Base-by-base conservation (phyloP, 2,888 invertebrate genomes). In the Sipha maydis region DNA sequence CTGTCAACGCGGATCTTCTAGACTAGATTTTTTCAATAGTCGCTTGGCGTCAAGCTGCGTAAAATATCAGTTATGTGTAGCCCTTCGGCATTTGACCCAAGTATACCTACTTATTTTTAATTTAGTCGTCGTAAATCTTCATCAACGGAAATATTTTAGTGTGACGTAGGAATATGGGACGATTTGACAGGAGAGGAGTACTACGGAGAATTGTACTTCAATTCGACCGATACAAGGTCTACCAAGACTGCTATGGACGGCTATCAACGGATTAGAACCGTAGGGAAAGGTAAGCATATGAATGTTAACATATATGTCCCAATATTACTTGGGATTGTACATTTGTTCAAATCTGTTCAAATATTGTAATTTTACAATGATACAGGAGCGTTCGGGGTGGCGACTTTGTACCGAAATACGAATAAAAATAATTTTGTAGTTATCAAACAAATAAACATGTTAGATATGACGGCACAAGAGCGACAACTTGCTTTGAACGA, bases 371-470 rank as follows among this genome's bases (percentile, higher is more conserved):
- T 7, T n/a, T n/a, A 5, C 69, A 71, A 34, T 21, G 34, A 41
- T 8, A 41, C 54, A 90, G 90, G 90, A 94, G 95, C 95, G 0
- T 96, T 95, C 92, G 96, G 95, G 8, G 94, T 94, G 21, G 96
- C 95, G 11, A 93, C 95, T 1, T 91, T 96, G 25, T 96, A 95
- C 91, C 92, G 93, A 48, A 93, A 94, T 83, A 93, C 93, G 90
- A 92, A 93, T 67, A 95, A 95, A 91, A 94, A 94, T 80, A 93
- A 93, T 89, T 91, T 94, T 71, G 95, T 96, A 31, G 95, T 96
- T 5, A 93, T 96, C 85, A 96, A 96, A 91, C 95, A 96, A 91
- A 95, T 96, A 82, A 95, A 95, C 91, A 93, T 95, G 92, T 93
- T 93, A 90, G 95, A 95, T 90, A 91, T 96, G 90, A 93, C 94